Base-by-base conservation (phyloP, 1,140 invertebrate genomes). In the Drosophila neocordata region DNA sequence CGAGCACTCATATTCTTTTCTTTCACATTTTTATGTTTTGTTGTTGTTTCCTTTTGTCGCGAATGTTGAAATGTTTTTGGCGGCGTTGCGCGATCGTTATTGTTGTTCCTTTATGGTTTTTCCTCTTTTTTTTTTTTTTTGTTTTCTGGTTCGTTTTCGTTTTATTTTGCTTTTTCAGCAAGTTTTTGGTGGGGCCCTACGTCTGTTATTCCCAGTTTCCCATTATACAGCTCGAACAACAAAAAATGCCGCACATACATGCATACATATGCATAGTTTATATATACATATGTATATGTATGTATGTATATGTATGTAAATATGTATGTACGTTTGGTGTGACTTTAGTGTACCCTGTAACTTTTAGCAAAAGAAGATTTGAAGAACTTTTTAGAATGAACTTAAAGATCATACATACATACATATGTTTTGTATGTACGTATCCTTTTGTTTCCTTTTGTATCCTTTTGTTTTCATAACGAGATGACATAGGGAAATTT, bases 81-180 rank as follows among this genome's bases (percentile, higher is more conserved):
- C 27, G 20, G 52, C 52, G 12, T 55, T 55, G 52, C 18, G 41
- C 18, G 41, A 48, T 48, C 41, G 15, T 48, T 48, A 48, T 48
- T 48, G 41, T 48, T 48, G 41, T 48, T 48, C 15, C 7, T 44
- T 44, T 34, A 34, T 34, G 31, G 31, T 34, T 24, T 24, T 24
- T 24, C 22, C 22, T 24, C 22, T 24, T 24, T 24, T 24, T 24
- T 24, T 24, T 24, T 24, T 24, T 20, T 51, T 51, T 51, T 20
- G 18, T 51, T 51, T 51, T 55, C 9, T 55, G 22, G 18, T 13
- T 12, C 24, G 8, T 55, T n/a, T 7, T 55, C n/a, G n/a, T 55
- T 55, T 55, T 13, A 31, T 55, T 27, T 55, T 55, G 52, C 20
- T 27, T 27, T n/a, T 24, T 55, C 52, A 27, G 52, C 52, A 27